These are phyloP conservation scores for Polymixis lichenea DNA, from an alignment of 2,888 invertebrate species.

Conservation along the genomic window DNA sequence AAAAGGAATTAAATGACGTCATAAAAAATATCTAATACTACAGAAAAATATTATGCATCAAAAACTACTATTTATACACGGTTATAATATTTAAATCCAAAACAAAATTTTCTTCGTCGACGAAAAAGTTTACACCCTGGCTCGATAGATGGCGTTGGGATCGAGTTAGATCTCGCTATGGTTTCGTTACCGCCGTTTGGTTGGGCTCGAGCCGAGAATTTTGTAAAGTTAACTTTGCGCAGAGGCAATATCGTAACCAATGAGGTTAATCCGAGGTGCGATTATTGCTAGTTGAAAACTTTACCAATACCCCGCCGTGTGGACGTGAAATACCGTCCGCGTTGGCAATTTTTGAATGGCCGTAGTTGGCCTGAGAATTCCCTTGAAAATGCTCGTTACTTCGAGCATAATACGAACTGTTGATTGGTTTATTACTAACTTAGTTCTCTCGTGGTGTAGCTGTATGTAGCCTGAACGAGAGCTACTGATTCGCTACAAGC, in stretches of 20 bases:
- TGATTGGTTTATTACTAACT: too few relatives aligned
- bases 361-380: constrained; percentile 74
- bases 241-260: constrained; percentile 98
- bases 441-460: too few relatives aligned
- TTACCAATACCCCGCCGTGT: constrained; percentile 91
- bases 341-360: constrained; percentile 88
- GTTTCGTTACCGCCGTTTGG: constrained; percentile 63
- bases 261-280: constrained; percentile 96
- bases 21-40: too few relatives aligned
- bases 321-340: constrained; percentile 89
- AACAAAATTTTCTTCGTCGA: neutral
- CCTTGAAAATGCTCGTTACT: fast-evolving
- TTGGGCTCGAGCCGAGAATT: constrained; percentile 9
- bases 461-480: too few relatives aligned
- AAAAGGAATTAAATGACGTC: too few relatives aligned
- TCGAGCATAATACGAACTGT: neutral
- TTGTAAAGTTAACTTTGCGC: constrained; percentile 93
- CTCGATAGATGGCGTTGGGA: constrained; percentile 79
- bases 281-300: constrained; percentile 98
- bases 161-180: constrained; percentile 73
- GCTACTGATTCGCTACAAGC: too few relatives aligned
- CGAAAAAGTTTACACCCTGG: constrained; percentile 30
- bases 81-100: too few relatives aligned
- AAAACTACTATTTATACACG: too few relatives aligned
- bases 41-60: too few relatives aligned